Conservation (phyloP, 2,888 invertebrate species). For the Uropetala carovei region DNA sequence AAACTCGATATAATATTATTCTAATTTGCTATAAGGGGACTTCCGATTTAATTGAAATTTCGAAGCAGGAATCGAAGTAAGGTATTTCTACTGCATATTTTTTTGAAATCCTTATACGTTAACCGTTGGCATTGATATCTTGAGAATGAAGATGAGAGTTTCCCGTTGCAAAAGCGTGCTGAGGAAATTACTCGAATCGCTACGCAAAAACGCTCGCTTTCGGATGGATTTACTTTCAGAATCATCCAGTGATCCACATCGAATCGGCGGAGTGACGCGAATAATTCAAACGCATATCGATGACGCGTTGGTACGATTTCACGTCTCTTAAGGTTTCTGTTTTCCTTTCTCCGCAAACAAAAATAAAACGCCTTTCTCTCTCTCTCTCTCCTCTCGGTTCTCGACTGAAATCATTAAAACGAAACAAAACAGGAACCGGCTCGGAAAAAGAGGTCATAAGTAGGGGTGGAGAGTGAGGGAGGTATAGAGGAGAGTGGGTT, state of each 20-base stretch:
- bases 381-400: background rate
- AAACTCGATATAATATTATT: too few relatives aligned
- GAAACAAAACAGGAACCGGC: background rate
- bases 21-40: too few relatives aligned
- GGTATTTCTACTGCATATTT: too few relatives aligned
- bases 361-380: background rate
- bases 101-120: too few relatives aligned
- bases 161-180: too few relatives aligned
- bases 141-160: too few relatives aligned
- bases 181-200: too few relatives aligned
- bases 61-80: too few relatives aligned
- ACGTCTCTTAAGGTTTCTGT: background rate
- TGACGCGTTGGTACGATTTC: background rate
- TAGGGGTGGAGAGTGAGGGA: background rate
- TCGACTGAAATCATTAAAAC: constrained; percentile 20
- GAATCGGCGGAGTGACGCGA: background rate
- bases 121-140: too few relatives aligned
- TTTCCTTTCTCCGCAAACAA: background rate
- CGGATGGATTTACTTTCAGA: background rate
- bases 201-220: background rate
- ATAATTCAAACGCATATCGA: background rate
- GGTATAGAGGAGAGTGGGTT: background rate
- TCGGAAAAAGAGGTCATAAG: background rate
- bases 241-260: background rate
- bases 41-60: too few relatives aligned